Conservation (phyloP, 2,888 invertebrate species). For the Lasioglossum oenotherae region DNA sequence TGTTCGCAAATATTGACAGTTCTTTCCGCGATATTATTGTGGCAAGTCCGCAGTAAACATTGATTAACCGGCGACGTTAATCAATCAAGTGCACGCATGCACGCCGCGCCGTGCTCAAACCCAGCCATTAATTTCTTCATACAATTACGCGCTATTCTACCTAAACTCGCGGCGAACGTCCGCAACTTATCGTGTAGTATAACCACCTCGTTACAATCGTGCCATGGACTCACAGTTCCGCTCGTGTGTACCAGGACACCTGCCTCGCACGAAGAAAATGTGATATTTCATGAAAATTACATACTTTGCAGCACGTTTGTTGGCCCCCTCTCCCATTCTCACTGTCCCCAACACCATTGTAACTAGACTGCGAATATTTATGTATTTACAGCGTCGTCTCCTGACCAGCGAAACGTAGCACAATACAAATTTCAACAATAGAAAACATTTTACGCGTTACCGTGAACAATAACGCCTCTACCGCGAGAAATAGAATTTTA, state of each 20-base stretch:
- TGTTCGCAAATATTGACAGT: neutral
- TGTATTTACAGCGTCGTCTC: neutral
- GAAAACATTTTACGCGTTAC: neutral
- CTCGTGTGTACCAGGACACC: constrained; percentile 7
- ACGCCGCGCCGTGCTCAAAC: neutral
- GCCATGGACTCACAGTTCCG: neutral
- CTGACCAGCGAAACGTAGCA: neutral
- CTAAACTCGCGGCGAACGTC: neutral
- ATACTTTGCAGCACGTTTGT: neutral
- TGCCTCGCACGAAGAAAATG: constrained; percentile 1
- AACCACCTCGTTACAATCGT: constrained; percentile 6
- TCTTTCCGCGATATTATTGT: neutral
- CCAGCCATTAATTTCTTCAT: neutral
- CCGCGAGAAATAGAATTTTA: neutral
- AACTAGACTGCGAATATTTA: neutral
- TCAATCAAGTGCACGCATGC: neutral
- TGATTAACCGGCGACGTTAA: neutral
- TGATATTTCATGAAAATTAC: constrained; percentile 11
- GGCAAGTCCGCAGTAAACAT: neutral
- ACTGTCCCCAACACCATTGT: neutral
- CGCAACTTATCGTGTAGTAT: neutral
- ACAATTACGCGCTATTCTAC: neutral
- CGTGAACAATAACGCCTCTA: neutral
- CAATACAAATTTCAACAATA: constrained; percentile 6
- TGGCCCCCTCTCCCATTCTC: neutral